Evolutionary conservation across 2,797 vertebrate species (phyloP), one percentile per base, ranked within the genome.

Genomic region (Rhinophrynus dorsalis): DNA sequence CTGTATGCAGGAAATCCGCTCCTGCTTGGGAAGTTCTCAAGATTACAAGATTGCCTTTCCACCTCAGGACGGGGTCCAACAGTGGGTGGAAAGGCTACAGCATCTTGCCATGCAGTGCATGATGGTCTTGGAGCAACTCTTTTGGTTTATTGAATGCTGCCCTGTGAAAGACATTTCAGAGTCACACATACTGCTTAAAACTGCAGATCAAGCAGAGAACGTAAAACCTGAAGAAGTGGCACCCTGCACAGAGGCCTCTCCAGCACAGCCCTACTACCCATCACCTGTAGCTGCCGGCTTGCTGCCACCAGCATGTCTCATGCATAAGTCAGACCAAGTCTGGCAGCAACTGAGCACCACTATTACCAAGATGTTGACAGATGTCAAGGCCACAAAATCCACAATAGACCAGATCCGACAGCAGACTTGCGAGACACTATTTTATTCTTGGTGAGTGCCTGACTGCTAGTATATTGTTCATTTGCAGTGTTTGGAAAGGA

Each of bases 81-180:
- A 21, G 69, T 98, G 96, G 96, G 79, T 90, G 0, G 84, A 78
- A 64, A 82, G 78, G 57, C 86, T 93, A 29, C 92, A 90, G 79
- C 80, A 78, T 0, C 85, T 96, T 74, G 83, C 88, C 2, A 87
- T 90, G 78, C 96, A 96, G 78, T 92, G 90, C n/a, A 21, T 82
- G 64, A 76, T 89, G 18, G 75, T 91, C 47, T 85, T 98, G 0
- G 88, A 96, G 80, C 94, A 98, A 80, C 77, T 97, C 6, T 81
- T 80, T 29, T 96, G 92, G 94, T 81, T 98, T 77, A 74, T 97
- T 3, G 93, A 94, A 32, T 95, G 95, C 81, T 98, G 96, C 74
- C 96, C 97, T 0, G 84, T 86, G 75, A 84, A 83, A 20, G 74
- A 77, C 18, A 27, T 37, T 30, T 5, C 18, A 9, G 17, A 10